Evolutionary conservation across 2,113 vertebrate genomes (phyloP), one percentile per base, ranked within the genome.

Genomic region (Spea bombifrons): DNA sequence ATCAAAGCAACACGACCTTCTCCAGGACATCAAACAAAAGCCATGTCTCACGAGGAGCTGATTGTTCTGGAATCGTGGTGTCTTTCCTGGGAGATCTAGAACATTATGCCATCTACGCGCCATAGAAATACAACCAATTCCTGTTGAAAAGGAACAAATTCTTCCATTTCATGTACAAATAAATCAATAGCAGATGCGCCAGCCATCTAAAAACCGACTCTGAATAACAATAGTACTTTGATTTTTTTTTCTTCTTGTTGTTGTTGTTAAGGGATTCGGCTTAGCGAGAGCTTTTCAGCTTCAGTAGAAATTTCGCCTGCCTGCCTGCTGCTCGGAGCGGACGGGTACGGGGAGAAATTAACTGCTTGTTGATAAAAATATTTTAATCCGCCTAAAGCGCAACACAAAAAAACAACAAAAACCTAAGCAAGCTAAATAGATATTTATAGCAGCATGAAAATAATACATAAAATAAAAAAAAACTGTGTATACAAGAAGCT

Each of bases 161-260:
- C 46, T 63, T 74, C 64, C 45, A 63, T 7, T 46, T 8, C 10
- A 46, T 52, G 16, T 5, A 13, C 64, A 66, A 10, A 66, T 66
- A 66, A 75, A 75, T 66, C 61, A 74, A 74, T 64, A 55, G 10
- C 13, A n/a, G 5, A 43, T 45, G 49, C 49, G 8, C 12, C 64
- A 67, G 66, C n/a, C 49, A 7, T 44, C 49, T 10, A 52, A 66
- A 66, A 7, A 67, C 12, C 66, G 17, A 45, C 74, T 52, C 13
- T 0, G 6, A 75, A 67, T 43, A 49, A 59, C 16, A 64, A 49
- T 49, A 44, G 43, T 15, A 53, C 15, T 59, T 59, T 59, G 55
- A 59, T 59, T 59, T 59, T 59, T n/a, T 30, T 30, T 30, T 30
- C 30, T 30, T 30, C 1, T 30, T 30, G 30, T 30, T 30, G 30